Evolutionary conservation across 2,888 invertebrate species (phyloP), one percentile per base, ranked within the genome.

Genomic region (Drosophila hamatofila): DNA sequence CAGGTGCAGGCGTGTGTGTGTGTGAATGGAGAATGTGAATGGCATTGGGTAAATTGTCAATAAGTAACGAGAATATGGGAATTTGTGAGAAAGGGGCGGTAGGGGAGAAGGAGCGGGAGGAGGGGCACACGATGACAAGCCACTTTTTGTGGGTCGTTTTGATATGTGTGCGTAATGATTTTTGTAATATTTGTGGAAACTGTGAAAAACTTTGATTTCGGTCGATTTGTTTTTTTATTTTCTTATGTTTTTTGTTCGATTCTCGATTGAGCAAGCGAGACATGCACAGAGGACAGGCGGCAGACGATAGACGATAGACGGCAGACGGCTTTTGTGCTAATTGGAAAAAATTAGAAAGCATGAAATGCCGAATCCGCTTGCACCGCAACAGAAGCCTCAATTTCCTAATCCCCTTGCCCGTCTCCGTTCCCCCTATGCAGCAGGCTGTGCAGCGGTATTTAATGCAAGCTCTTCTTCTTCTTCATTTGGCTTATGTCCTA

Each of bases 261-360:
- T 73, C 88, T 81, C 48, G 49, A 55, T 55, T 41, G 55, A 41
- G 55, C 55, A 9, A 27, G 35, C 44, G 48, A 62, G 55, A 25
- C 14, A 37, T 14, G 16, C 35, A 39, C 18, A 39, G 39, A 60
- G 46, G 35, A 66, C 27, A 35, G 33, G 12, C 33, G 21, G 6
- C 35, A 35, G 37, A 60, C 44, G 35, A 63, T 21, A 33, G 35
- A 14, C 4, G 14, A 1, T 1, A 63, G 49, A 46, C 48, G 48
- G 65, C 48, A 60, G 48, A 73, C 63, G 70, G 66, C 71, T 81
- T 81, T 87, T 89, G 84, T 89, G 84, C 89, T 85, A 85, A 85
- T 85, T 85, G 84, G 89, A 67, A 89, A 85, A 81, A 85, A 85
- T 85, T 89, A 89, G 84, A 85, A 85, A 85, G 84, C 84, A 89